Evolutionary conservation across 2,888 invertebrate genomes (phyloP).

Genomic region (Plemyria rubiginata): DNA sequence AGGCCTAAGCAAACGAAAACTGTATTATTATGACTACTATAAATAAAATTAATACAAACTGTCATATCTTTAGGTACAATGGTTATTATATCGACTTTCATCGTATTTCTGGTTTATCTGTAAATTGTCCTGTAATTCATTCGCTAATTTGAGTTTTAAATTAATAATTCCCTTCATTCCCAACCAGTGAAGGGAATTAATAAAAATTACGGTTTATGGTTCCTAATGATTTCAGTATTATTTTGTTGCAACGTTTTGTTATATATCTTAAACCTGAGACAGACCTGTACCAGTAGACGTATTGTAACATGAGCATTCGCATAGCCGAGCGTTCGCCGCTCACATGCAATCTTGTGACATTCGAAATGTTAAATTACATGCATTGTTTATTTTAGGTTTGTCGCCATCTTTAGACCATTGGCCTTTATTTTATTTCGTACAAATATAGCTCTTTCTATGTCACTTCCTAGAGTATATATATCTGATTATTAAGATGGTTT

Average conservation of each 20-base stretch:
- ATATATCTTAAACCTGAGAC: neutral
- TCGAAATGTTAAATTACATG: neutral
- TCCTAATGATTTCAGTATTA: slow-evolving; percentile 50
- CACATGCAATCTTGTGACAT: too few relatives aligned
- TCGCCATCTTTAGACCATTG: neutral
- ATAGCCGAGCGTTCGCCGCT: neutral
- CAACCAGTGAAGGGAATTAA: slow-evolving; percentile 63
- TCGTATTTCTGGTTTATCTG: slow-evolving; percentile 12
- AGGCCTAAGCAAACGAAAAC: slow-evolving; percentile 72
- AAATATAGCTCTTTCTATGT: slow-evolving; percentile 68
- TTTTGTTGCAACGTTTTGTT: neutral
- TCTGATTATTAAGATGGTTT: slow-evolving; percentile 30
- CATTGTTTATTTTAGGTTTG: neutral
- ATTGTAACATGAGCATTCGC: neutral
- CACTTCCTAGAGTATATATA: slow-evolving; percentile 71
- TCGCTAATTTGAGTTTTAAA: neutral
- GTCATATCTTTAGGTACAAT: slow-evolving; percentile 57
- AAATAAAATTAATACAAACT: slow-evolving; percentile 51
- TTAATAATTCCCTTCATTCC: slow-evolving; percentile 55
- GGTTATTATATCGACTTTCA: slow-evolving; percentile 43
- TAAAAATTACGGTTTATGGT: slow-evolving; percentile 52
- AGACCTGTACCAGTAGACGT: neutral
- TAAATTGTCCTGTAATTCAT: neutral
- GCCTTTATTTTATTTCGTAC: too few relatives aligned
- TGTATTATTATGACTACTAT: slow-evolving; percentile 57